phyloP scores from a whole-genome alignment of 2,113 vertebrate species.

The Bucco capensis region DNA sequence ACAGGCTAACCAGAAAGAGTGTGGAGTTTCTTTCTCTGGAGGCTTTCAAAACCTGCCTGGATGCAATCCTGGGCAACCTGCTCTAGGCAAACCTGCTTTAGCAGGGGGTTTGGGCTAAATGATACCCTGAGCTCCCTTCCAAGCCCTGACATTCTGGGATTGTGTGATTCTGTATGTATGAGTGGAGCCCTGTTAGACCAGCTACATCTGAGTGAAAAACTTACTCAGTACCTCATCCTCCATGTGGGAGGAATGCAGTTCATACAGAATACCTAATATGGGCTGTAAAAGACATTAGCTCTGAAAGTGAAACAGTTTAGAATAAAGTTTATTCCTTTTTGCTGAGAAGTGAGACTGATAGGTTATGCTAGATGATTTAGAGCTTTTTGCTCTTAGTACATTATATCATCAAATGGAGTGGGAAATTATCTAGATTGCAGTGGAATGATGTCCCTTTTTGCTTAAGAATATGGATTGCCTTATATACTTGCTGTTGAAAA shows the following conservation, averaged over 20 bases:
- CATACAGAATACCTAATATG: fast-evolving
- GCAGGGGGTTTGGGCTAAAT: too few species aligned
- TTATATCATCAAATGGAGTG: constrained; percentile 21
- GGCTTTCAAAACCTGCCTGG: too few species aligned
- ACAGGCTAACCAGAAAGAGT: too few species aligned
- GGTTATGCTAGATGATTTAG: constrained; percentile 23
- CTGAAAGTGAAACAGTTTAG: not conserved
- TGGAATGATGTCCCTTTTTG: constrained; percentile 9
- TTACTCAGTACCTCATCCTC: not conserved
- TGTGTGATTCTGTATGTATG: too few species aligned
- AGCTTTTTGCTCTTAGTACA: constrained; percentile 20
- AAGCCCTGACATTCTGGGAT: too few species aligned
- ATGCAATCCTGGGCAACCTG: too few species aligned
- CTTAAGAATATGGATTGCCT: constrained; percentile 25
- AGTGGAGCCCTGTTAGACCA: not conserved
- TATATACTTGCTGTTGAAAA: not conserved
- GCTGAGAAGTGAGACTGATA: not conserved
- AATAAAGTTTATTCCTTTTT: not conserved
- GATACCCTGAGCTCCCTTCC: too few species aligned
- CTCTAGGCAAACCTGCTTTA: too few species aligned
- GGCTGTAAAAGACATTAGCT: not conserved
- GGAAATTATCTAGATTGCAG: constrained; percentile 28
- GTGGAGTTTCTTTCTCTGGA: too few species aligned
- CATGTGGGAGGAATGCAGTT: not conserved
- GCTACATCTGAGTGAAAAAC: not conserved